Conservation (phyloP, 2,113 vertebrate species). For the Takifugu bimaculatus region DNA sequence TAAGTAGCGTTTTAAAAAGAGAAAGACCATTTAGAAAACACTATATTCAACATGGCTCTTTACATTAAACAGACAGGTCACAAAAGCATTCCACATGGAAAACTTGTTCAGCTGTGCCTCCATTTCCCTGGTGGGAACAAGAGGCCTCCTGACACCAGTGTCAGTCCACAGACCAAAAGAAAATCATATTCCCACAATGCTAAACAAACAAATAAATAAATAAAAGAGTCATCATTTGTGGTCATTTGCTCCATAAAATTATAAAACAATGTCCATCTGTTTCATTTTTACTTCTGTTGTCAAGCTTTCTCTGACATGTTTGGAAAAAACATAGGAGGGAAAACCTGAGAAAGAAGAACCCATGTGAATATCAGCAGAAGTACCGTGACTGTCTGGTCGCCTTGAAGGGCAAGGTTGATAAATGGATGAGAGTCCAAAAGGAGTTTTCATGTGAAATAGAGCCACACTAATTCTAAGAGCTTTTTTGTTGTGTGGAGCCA, state of each 20-base stretch:
- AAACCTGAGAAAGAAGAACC: conserved; percentile 35
- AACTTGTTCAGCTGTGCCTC: conserved; percentile 49
- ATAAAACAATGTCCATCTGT: conserved; percentile 35
- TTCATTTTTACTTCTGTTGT: conserved; percentile 5
- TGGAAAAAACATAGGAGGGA: conserved; percentile 45
- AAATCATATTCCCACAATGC: conserved; percentile 42
- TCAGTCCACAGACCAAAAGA: conserved; percentile 49
- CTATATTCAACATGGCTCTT: conserved; percentile 78
- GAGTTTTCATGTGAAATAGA: conserved; percentile 61
- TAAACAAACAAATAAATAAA: conserved; percentile 25
- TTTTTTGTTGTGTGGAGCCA: conserved; percentile 68
- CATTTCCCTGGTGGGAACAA: conserved; percentile 73
- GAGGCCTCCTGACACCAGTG: conserved; percentile 63
- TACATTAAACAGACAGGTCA: conserved; percentile 73
- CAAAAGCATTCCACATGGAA: conserved; percentile 46
- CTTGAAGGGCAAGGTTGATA: conserved; percentile 56
- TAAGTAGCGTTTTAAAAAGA: conserved; percentile 65
- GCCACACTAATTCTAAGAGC: conserved; percentile 61
- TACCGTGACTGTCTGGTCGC: conserved; percentile 57
- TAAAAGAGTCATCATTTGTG: conserved; percentile 43
- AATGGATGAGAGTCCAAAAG: conserved; percentile 55
- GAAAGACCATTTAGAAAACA: conserved; percentile 75
- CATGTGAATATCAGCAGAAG: conserved; percentile 74
- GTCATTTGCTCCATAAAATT: conserved; percentile 31
- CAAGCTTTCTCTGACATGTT: conserved; percentile 50